phyloP scores from a whole-genome alignment of 2,888 invertebrate species.

The Magallana nippona region DNA sequence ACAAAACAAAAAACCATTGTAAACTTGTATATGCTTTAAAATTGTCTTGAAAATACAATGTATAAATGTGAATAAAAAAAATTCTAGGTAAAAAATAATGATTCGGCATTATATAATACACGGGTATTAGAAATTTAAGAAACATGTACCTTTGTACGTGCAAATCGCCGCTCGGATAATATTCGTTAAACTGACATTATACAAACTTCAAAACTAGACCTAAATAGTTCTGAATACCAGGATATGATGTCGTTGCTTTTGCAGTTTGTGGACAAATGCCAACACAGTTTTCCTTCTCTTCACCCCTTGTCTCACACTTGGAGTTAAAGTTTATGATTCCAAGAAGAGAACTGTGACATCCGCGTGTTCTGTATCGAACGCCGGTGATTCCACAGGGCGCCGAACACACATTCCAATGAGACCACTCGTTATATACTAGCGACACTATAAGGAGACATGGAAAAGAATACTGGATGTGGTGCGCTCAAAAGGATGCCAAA shows the following conservation, averaged over 20 bases:
- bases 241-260: neutral
- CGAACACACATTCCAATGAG: neutral
- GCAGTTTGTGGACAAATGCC: neutral
- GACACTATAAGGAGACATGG: neutral
- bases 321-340: neutral
- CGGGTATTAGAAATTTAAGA: too few relatives aligned
- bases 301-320: neutral
- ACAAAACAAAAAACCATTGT: too few relatives aligned
- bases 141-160: too few relatives aligned
- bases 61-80: too few relatives aligned
- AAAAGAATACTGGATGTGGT: too few relatives aligned
- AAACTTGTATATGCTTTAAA: too few relatives aligned
- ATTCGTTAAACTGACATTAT: neutral
- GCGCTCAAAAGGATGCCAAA: too few relatives aligned
- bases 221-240: neutral
- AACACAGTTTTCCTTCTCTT: neutral
- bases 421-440: neutral
- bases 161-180: too few relatives aligned
- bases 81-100: too few relatives aligned
- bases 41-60: too few relatives aligned
- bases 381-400: neutral
- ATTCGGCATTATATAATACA: too few relatives aligned
- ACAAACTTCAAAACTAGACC: neutral
- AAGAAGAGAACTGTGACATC: neutral
- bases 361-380: neutral